Conservation (phyloP, 92 coral and sea anemone genomes). For the Phenganax marumi region DNA sequence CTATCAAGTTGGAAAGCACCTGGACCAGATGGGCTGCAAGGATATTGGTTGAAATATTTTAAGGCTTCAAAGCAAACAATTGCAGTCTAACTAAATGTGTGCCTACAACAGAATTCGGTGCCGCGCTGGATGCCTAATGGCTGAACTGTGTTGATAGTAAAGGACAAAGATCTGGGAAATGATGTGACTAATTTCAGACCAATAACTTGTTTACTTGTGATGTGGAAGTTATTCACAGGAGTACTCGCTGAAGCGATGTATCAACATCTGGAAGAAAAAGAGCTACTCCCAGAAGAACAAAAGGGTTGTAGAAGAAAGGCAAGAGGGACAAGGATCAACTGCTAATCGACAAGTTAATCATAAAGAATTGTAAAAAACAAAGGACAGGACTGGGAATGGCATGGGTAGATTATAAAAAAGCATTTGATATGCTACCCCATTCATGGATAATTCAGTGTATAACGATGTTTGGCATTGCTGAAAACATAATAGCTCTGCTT, state of each 20-base stretch:
- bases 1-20: conserved; percentile 52
- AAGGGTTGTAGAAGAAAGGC: too few species aligned
- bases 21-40: conserved; percentile 53
- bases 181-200: conserved; percentile 39
- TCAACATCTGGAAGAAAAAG: too few species aligned
- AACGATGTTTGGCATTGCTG: too few species aligned
- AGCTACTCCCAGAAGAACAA: too few species aligned
- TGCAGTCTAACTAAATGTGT: conserved; percentile 28
- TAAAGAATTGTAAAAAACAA: too few species aligned
- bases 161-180: conserved; percentile 37
- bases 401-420: too few species aligned
- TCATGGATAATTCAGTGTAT: too few species aligned
- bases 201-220: conserved; percentile 53
- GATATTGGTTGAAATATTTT: conserved; percentile 49
- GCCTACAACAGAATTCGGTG: conserved; percentile 3
- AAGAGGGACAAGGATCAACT: too few species aligned
- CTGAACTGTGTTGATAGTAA: conserved; percentile 40
- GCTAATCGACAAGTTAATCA: too few species aligned
- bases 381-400: too few species aligned
- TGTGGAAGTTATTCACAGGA: conserved; percentile 49
- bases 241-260: conserved; percentile 37
- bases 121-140: conserved; percentile 51
- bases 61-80: conserved; percentile 3
- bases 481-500: too few species aligned
- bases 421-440: too few species aligned